These are phyloP conservation scores for Oreonectes daqikongensis DNA, from an alignment of 2,797 vertebrate genomes.

Conservation along the genomic window DNA sequence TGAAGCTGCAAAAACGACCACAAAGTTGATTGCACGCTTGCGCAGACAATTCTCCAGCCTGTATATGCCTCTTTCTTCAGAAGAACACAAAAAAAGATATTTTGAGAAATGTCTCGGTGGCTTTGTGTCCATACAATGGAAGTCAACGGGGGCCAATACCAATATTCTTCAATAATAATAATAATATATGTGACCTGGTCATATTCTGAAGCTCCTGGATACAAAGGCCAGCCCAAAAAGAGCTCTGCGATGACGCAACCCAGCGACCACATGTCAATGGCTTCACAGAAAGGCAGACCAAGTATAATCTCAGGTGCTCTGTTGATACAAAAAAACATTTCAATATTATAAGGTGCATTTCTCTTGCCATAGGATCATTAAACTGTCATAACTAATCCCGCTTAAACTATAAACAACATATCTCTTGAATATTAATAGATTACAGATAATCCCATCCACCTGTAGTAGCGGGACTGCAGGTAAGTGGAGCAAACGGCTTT, in stretches of 20 bases:
- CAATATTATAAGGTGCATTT: background rate
- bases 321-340: slow-evolving; percentile 47
- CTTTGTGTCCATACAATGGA: too few relatives aligned
- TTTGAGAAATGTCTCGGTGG: too few relatives aligned
- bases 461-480: slow-evolving; percentile 97
- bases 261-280: slow-evolving; percentile 99
- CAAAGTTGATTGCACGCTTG: background rate
- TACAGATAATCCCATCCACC: slow-evolving; percentile 70
- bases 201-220: slow-evolving; percentile 96
- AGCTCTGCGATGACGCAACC: slow-evolving; percentile 98
- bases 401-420: too few relatives aligned
- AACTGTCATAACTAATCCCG: too few relatives aligned
- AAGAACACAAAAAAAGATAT: too few relatives aligned
- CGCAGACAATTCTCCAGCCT: background rate
- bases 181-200: slow-evolving; percentile 86
- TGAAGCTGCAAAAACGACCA: background rate
- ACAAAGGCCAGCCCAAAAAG: slow-evolving; percentile 97
- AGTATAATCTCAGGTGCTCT: slow-evolving; percentile 99
- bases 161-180: background rate
- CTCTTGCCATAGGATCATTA: background rate
- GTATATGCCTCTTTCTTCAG: too few relatives aligned
- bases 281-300: slow-evolving; percentile 95
- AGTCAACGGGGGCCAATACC: too few relatives aligned
- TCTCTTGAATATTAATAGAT: background rate
- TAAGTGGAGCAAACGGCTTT: slow-evolving; percentile 99